These are phyloP conservation scores for Cyanoramphus novaezelandiae DNA, from an alignment of 2,113 vertebrate genomes.

Conservation along the genomic window DNA sequence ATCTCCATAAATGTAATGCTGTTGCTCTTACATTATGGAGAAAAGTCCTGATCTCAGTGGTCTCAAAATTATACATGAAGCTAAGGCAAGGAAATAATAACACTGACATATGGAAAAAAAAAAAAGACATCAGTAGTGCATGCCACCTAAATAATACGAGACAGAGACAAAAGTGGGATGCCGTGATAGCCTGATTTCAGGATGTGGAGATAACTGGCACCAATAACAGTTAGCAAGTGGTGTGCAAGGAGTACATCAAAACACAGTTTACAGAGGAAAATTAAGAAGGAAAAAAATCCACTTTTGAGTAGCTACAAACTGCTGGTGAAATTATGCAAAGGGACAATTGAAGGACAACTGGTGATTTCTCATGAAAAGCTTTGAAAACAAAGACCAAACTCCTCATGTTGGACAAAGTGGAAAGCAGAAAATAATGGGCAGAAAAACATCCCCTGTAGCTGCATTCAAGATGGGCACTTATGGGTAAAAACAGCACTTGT, in stretches of 20 bases:
- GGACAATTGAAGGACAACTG: neutral
- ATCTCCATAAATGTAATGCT: neutral
- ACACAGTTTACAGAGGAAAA: neutral
- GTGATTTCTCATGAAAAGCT: neutral
- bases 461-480: neutral
- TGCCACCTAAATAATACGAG: neutral
- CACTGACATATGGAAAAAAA: neutral
- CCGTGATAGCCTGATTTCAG: neutral
- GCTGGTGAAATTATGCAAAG: neutral
- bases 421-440: neutral
- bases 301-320: neutral
- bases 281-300: neutral
- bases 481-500: neutral
- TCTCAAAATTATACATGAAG: neutral
- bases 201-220: accelerated
- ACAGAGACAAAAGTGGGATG: neutral
- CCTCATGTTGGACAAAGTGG: neutral
- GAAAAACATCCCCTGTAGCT: neutral
- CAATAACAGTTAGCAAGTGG: neutral
- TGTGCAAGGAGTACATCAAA: neutral
- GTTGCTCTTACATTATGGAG: neutral
- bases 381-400: neutral
- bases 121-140: neutral
- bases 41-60: neutral
- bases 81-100: neutral